Conservation (phyloP, 1,140 invertebrate species). For the Ditylenchus dipsaci region DNA sequence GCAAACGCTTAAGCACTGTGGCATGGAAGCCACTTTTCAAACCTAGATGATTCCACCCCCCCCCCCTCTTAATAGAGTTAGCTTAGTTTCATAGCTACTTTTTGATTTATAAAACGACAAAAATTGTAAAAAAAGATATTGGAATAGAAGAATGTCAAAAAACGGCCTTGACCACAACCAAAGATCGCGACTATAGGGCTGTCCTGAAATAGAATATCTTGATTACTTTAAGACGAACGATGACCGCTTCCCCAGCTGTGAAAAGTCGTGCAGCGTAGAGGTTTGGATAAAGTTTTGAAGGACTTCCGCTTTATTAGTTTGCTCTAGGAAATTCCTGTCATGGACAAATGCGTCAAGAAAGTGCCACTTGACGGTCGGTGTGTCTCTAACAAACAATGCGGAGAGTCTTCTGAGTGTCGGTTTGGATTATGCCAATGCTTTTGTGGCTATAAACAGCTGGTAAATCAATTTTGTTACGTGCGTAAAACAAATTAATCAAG, state of each 20-base stretch:
- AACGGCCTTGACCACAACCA: too few species aligned
- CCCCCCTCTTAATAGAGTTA: too few species aligned
- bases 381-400: constrained; percentile 51
- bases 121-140: too few species aligned
- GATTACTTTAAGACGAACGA: constrained; percentile 50
- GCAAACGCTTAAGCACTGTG: too few species aligned
- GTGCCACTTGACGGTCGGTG: constrained; percentile 44
- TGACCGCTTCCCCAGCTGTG: constrained; percentile 55
- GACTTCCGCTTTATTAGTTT: constrained; percentile 7
- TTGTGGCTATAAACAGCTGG: constrained; percentile 46
- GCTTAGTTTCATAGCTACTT: too few species aligned
- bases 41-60: too few species aligned
- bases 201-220: too few species aligned
- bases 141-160: too few species aligned
- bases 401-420: constrained; percentile 49
- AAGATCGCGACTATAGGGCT: too few species aligned
- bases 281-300: too few species aligned
- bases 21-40: too few species aligned
- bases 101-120: too few species aligned
- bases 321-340: constrained; percentile 43
- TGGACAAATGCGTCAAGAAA: constrained; percentile 49
- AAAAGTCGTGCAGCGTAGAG: constrained; percentile 45
- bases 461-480: background rate
- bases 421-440: constrained; percentile 56
- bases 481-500: background rate